Evolutionary conservation across 2,113 vertebrate genomes (phyloP).

Genomic region (Leiothrix lutea): DNA sequence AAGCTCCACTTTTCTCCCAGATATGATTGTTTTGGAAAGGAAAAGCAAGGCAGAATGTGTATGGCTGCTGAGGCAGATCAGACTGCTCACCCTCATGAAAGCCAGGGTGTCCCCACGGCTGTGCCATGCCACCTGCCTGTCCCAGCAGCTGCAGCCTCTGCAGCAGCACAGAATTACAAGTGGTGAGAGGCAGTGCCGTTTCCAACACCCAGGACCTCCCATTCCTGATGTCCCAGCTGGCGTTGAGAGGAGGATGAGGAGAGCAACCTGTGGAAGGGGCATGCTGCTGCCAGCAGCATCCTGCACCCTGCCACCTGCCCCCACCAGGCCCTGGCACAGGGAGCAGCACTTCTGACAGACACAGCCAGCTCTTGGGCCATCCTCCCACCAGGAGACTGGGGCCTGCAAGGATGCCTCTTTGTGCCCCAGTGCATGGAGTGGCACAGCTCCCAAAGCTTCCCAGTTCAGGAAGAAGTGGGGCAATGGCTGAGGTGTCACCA

Average conservation of each 20-base stretch:
- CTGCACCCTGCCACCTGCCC: neutral
- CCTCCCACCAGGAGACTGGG: neutral
- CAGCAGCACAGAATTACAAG: neutral
- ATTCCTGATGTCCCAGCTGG: neutral
- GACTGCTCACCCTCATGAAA: neutral
- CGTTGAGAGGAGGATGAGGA: neutral
- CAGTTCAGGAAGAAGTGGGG: neutral
- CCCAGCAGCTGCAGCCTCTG: neutral
- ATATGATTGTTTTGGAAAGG: neutral
- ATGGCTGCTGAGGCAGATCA: neutral
- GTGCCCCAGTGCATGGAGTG: fast-evolving
- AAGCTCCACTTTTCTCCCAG: neutral
- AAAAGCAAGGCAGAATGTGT: neutral
- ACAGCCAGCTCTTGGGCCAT: neutral
- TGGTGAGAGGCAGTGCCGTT: neutral
- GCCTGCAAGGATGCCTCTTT: neutral
- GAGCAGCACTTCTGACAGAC: neutral
- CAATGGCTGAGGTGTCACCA: neutral
- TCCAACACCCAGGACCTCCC: neutral
- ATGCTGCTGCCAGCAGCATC: neutral
- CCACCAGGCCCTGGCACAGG: neutral
- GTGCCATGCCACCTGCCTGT: neutral
- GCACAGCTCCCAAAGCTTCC: neutral
- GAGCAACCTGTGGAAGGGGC: neutral
- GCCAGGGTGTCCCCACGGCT: neutral